Evolutionary conservation across 2,797 vertebrate species (phyloP).

Genomic region (Scomberomorus guttatus): DNA sequence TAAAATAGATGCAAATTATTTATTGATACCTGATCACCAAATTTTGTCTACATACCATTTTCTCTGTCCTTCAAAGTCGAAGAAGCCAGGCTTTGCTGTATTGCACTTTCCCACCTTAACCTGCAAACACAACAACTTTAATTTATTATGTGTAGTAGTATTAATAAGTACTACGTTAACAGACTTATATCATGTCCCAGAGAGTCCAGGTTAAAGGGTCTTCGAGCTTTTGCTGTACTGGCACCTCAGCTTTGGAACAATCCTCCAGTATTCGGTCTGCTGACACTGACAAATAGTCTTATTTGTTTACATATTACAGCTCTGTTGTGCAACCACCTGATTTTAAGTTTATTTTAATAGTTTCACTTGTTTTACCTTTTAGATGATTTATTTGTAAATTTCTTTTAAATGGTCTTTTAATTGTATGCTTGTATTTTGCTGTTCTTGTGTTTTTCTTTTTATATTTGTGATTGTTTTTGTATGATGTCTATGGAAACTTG

Average conservation of each 20-base stretch:
- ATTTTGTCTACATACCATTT: conserved; percentile 91
- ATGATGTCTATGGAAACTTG: not conserved
- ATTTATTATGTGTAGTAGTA: not conserved
- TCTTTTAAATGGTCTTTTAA: not conserved
- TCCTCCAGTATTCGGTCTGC: not conserved
- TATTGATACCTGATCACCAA: not conserved
- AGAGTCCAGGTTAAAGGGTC: not conserved
- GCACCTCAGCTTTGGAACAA: not conserved
- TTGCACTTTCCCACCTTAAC: conserved; percentile 96
- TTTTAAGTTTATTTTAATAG: not conserved
- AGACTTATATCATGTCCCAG: not conserved
- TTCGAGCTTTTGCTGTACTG: not conserved
- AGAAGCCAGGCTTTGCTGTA: conserved; percentile 94
- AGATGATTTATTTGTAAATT: not conserved
- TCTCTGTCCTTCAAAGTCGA: conserved; percentile 98
- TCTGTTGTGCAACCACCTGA: not conserved
- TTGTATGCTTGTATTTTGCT: too few species aligned
- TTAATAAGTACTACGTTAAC: not conserved
- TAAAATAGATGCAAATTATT: not conserved
- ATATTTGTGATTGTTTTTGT: not conserved
- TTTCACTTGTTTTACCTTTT: not conserved
- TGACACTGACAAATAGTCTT: not conserved
- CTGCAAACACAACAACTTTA: conserved; percentile 80
- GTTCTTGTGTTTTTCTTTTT: too few species aligned
- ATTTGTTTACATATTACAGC: not conserved